phyloP scores from a whole-genome alignment of 2,888 invertebrate species.

The Mactromeris polynyma region DNA sequence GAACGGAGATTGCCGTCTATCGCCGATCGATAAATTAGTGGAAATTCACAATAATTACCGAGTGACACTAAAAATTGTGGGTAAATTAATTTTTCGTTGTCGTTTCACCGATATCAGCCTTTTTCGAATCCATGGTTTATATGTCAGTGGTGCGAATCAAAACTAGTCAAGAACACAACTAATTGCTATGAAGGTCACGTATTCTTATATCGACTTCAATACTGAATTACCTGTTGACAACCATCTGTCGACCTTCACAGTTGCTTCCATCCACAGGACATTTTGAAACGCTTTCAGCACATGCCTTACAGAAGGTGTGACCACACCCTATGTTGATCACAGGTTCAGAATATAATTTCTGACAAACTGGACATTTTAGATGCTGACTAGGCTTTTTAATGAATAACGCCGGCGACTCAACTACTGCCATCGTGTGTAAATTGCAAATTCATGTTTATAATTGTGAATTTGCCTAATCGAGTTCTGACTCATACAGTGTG shows the following conservation, averaged over 20 bases:
- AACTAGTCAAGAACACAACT: too few species aligned
- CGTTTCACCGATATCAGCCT: too few species aligned
- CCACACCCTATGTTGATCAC: constrained; percentile 83
- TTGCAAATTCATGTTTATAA: not conserved
- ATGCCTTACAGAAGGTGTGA: constrained; percentile 82
- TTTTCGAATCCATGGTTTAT: too few species aligned
- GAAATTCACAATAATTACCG: too few species aligned
- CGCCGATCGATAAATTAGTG: too few species aligned
- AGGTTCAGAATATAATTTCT: constrained; percentile 77
- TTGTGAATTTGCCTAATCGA: too few species aligned
- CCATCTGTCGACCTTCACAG: constrained; percentile 76
- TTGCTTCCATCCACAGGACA: constrained; percentile 78
- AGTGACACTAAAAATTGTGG: too few species aligned
- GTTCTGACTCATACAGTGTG: not conserved
- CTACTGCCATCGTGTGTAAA: not conserved
- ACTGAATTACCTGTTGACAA: constrained; percentile 78
- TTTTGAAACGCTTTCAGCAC: constrained; percentile 66
- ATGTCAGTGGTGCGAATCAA: too few species aligned
- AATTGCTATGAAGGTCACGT: too few species aligned
- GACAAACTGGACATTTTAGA: constrained; percentile 81
- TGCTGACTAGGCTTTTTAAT: constrained; percentile 74
- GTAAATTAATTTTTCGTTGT: too few species aligned
- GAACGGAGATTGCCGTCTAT: too few species aligned
- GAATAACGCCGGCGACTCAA: constrained; percentile 38
- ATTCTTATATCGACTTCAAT: too few species aligned